Conservation (phyloP, 92 coral and sea anemone genomes). For the Porites cylindrica region DNA sequence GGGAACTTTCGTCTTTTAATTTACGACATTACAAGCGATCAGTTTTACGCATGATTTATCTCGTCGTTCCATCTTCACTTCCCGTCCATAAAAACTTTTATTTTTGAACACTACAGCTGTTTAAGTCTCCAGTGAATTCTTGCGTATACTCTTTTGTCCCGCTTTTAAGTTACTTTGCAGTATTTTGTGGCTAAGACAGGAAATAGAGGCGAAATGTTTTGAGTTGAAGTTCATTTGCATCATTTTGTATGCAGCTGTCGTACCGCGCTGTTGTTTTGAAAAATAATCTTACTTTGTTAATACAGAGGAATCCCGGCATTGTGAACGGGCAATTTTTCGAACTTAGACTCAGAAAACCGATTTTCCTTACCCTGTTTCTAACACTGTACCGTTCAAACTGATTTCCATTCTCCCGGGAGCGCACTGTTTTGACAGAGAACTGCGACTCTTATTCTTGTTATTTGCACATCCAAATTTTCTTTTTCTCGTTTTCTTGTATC, state of each 20-base stretch:
- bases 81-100: conserved; percentile 26
- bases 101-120: conserved; percentile 29
- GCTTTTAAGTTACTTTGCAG: conserved; percentile 41
- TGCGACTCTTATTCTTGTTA: not conserved
- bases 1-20: not conserved
- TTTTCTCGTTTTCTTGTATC: not conserved
- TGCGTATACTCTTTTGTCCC: conserved; percentile 25
- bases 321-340: no score
- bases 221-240: conserved; percentile 57
- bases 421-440: no score
- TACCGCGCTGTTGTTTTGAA: conserved; percentile 36
- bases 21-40: not conserved
- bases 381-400: no score
- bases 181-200: conserved; percentile 55
- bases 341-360: no score
- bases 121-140: conserved; percentile 21
- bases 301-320: not conserved
- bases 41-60: conserved; percentile 34
- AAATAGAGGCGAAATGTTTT: conserved; percentile 52
- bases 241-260: conserved; percentile 44
- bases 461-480: conserved; percentile 15
- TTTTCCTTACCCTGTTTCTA: no score
- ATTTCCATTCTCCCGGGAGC: no score
- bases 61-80: conserved; percentile 25
- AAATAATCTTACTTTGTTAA: conserved; percentile 44